A percentile compares a stretch with the other conserved stretches of the same genome.
These are phyloP conservation scores for Lordiphosa collinella DNA, from an alignment of 1,140 invertebrate species.

Conservation along the genomic window DNA sequence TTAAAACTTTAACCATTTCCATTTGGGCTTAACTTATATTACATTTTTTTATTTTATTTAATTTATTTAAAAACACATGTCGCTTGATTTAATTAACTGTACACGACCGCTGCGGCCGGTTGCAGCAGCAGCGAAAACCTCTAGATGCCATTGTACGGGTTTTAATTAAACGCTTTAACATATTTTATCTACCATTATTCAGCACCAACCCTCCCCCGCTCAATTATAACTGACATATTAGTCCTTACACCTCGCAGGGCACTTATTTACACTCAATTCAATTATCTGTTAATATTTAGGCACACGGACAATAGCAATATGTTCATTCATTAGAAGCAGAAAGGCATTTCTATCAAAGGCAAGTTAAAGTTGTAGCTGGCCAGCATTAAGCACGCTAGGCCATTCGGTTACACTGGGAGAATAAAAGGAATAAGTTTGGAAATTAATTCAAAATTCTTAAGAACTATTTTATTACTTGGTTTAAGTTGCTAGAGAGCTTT, in stretches of 20 bases:
- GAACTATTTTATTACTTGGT: too few relatives aligned
- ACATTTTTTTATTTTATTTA: constrained; percentile 53
- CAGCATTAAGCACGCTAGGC: too few relatives aligned
- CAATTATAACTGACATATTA: neutral
- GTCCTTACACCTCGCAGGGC: constrained; percentile 24
- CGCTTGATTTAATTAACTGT: constrained; percentile 74
- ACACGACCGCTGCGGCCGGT: constrained; percentile 51
- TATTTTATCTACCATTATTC: constrained; percentile 6
- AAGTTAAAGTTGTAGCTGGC: neutral
- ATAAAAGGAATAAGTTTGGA: too few relatives aligned
- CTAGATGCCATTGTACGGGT: constrained; percentile 31
- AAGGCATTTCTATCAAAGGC: constrained; percentile 5
- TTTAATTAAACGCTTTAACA: constrained; percentile 62
- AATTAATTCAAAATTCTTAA: too few relatives aligned
- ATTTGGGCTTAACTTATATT: constrained; percentile 12
- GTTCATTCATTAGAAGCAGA: neutral
- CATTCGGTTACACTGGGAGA: too few relatives aligned
- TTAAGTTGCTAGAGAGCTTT: too few relatives aligned
- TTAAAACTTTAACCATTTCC: neutral
- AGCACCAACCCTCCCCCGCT: neutral
- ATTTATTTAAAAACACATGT: constrained; percentile 65
- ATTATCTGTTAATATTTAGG: constrained; percentile 65
- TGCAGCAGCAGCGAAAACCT: constrained; percentile 11
- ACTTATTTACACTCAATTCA: constrained; percentile 63
- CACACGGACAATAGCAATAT: constrained; percentile 36